Evolutionary conservation across 1,140 invertebrate genomes (phyloP).

Genomic region (Ips typographus): DNA sequence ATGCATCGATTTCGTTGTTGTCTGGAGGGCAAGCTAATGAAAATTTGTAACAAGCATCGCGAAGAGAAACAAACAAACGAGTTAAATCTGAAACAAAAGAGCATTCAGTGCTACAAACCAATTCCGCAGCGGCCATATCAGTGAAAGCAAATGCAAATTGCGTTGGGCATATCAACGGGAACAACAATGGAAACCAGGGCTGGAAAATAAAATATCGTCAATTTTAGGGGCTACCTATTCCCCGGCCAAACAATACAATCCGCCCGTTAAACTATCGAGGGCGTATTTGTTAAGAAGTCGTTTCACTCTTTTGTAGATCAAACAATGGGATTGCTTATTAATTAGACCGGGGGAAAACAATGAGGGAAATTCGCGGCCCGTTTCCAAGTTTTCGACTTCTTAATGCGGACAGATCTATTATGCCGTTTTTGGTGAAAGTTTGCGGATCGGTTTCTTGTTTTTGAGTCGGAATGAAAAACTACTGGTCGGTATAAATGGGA

Average conservation of each 20-base stretch:
- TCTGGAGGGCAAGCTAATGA: neutral
- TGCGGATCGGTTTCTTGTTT: constrained; percentile 16
- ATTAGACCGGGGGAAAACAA: constrained; percentile 31
- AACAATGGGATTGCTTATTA: constrained; percentile 34
- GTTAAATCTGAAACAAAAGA: constrained; percentile 34
- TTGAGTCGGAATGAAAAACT: constrained; percentile 10
- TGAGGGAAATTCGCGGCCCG: constrained; percentile 10
- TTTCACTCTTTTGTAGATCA: constrained; percentile 29
- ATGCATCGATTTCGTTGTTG: too few relatives aligned
- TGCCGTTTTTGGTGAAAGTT: constrained; percentile 18
- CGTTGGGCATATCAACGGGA: constrained; percentile 32
- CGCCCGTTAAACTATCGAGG: constrained; percentile 28
- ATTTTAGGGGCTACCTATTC: constrained; percentile 35
- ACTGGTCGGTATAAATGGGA: neutral
- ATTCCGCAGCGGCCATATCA: constrained; percentile 34
- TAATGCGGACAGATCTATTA: constrained; percentile 19
- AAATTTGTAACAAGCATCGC: neutral
- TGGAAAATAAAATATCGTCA: constrained; percentile 35
- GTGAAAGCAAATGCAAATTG: constrained; percentile 37
- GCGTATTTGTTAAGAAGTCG: constrained; percentile 34
- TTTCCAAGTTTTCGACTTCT: constrained; percentile 21
- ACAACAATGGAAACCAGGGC: constrained; percentile 6
- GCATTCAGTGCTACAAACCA: constrained; percentile 28
- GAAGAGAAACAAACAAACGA: constrained; percentile 20
- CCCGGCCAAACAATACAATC: constrained; percentile 21